A percentile compares a stretch with the other conserved stretches of the same genome.
phyloP scores from a whole-genome alignment of 2,888 invertebrate species.

The Ennomos quercinarius region DNA sequence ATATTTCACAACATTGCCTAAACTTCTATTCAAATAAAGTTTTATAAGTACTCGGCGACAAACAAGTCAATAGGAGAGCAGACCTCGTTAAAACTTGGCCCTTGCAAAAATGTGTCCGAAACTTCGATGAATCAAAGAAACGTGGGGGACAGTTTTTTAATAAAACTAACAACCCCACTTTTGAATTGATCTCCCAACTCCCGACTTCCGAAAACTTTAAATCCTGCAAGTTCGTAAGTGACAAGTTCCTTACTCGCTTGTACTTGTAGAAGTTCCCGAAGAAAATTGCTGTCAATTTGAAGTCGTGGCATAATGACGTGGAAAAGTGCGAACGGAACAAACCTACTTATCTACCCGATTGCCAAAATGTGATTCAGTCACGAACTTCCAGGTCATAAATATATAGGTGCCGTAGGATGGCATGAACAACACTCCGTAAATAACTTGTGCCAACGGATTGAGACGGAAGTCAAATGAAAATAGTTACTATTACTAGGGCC shows the following conservation, averaged over 20 bases:
- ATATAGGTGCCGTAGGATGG: too few relatives aligned
- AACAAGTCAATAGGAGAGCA: constrained; percentile 70
- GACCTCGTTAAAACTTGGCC: constrained; percentile 69
- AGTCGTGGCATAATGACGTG: constrained; percentile 5
- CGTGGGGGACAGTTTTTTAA: constrained; percentile 28
- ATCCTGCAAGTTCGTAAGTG: constrained; percentile 26
- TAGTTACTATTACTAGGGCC: too few relatives aligned
- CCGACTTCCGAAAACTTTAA: constrained; percentile 24
- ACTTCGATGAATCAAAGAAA: constrained; percentile 41
- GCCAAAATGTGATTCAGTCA: not conserved
- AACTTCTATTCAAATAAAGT: constrained; percentile 65
- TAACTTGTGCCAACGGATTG: too few relatives aligned
- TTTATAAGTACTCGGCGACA: constrained; percentile 60
- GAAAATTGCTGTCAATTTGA: constrained; percentile 22
- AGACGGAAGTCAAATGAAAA: too few relatives aligned
- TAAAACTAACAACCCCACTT: constrained; percentile 27
- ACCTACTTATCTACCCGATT: not conserved
- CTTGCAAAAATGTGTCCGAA: constrained; percentile 53
- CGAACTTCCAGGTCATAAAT: not conserved
- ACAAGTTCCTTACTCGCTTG: constrained; percentile 28
- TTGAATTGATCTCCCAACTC: constrained; percentile 27
- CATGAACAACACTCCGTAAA: too few relatives aligned
- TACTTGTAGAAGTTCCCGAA: constrained; percentile 16
- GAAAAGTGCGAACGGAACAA: constrained; percentile 1
- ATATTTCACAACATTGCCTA: constrained; percentile 53